Evolutionary conservation across 2,797 vertebrate species (phyloP).

Genomic region (Ibycter americanus): DNA sequence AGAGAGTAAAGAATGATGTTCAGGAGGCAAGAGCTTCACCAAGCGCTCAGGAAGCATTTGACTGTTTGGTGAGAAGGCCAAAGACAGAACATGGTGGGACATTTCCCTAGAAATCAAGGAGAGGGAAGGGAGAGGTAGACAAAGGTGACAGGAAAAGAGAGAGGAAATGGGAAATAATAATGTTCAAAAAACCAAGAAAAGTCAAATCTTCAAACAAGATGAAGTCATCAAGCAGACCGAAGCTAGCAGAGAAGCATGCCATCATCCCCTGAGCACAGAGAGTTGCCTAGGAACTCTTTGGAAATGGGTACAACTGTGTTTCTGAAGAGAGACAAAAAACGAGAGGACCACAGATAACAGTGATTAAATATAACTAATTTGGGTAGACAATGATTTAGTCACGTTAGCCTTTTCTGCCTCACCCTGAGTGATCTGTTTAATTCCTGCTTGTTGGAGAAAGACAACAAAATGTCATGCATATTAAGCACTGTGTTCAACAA

Average conservation of each 20-base stretch:
- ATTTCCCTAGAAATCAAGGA: background rate
- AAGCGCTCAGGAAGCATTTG: background rate
- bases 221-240: background rate
- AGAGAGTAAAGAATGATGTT: background rate
- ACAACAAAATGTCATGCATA: background rate
- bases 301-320: background rate
- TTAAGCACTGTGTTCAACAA: background rate
- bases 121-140: background rate
- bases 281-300: background rate
- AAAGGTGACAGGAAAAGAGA: background rate
- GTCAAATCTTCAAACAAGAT: background rate
- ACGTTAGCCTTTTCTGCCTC: background rate
- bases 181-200: background rate
- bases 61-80: background rate
- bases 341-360: background rate
- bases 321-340: background rate
- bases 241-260: background rate
- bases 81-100: background rate
- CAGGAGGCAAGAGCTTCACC: background rate
- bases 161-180: background rate
- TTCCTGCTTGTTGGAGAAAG: background rate
- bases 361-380: background rate
- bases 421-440: background rate
- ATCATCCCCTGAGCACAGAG: background rate
- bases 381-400: background rate